phyloP scores from a whole-genome alignment of 2,888 invertebrate genomes.

The Ectobius pallidus region DNA sequence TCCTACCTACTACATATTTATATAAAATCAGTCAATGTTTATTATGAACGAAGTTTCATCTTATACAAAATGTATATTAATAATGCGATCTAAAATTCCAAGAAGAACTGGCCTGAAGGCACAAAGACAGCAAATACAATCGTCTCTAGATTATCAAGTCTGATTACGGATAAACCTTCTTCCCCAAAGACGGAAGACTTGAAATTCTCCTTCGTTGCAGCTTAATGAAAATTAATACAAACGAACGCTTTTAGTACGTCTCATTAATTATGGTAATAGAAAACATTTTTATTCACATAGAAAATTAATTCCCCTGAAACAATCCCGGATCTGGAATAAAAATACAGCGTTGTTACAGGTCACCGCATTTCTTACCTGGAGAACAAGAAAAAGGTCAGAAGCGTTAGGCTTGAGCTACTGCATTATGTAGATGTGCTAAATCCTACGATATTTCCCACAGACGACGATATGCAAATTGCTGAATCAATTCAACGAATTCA shows the following conservation, averaged over 20 bases:
- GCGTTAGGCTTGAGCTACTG: background rate
- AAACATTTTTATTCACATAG: conserved; percentile 25
- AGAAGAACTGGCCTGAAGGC: background rate
- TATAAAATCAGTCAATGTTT: background rate
- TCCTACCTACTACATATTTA: background rate
- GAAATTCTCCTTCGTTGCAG: background rate
- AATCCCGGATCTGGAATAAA: conserved; percentile 9
- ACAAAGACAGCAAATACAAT: conserved; percentile 6
- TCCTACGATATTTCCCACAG: background rate
- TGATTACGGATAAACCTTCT: conserved; percentile 21
- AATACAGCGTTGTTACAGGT: conserved; percentile 20
- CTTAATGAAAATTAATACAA: conserved; percentile 25
- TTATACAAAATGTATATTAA: background rate
- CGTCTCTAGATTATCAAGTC: conserved; percentile 11
- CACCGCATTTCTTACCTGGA: conserved; percentile 21
- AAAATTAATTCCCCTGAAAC: conserved; percentile 28
- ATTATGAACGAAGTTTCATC: background rate
- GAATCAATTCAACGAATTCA: background rate
- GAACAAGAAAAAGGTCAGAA: conserved; percentile 5
- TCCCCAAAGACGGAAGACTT: background rate
- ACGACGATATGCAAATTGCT: conserved; percentile 14
- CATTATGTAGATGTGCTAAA: conserved; percentile 15
- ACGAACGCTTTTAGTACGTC: conserved; percentile 21
- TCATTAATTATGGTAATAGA: conserved; percentile 30
- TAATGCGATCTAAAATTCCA: conserved; percentile 11